Evolutionary conservation across 1,140 invertebrate species (phyloP).

Genomic region (Epicauta chinensis): DNA sequence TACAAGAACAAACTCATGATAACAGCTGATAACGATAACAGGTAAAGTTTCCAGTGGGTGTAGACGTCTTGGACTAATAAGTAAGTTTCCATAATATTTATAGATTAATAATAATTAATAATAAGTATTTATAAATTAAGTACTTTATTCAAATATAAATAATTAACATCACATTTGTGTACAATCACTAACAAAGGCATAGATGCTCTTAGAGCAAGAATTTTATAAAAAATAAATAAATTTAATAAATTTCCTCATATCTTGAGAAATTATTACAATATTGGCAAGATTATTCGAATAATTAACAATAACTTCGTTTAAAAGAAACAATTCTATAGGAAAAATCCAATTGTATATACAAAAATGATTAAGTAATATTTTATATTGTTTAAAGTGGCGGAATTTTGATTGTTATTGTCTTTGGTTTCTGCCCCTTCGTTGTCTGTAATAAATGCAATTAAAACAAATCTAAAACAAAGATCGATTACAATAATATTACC

Average conservation of each 20-base stretch:
- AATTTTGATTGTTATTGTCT: constrained; percentile 9
- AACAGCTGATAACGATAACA: no score
- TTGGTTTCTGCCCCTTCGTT: constrained; percentile 11
- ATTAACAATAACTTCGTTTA: constrained; percentile 1
- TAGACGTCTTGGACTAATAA: no score
- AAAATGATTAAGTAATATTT: constrained; percentile 2
- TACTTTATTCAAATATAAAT: constrained; percentile 14
- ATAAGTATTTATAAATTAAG: constrained; percentile 1
- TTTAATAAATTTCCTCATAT: constrained; percentile 2
- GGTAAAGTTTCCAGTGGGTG: no score
- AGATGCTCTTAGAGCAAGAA: constrained; percentile 13
- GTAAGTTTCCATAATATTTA: no score
- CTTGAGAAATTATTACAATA: neutral
- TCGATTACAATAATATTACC: constrained; percentile 4
- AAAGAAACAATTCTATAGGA: neutral
- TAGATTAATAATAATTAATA: no score
- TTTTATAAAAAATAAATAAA: constrained; percentile 9
- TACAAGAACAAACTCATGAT: no score
- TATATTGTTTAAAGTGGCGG: neutral
- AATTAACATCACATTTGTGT: constrained; percentile 15
- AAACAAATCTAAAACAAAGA: no score
- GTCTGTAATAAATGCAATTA: constrained; percentile 7
- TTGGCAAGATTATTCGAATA: constrained; percentile 13
- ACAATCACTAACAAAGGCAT: constrained; percentile 13
- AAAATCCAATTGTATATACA: constrained; percentile 4